phyloP scores from a whole-genome alignment of 2,797 vertebrate genomes.

The Poeciliopsis presidionis region DNA sequence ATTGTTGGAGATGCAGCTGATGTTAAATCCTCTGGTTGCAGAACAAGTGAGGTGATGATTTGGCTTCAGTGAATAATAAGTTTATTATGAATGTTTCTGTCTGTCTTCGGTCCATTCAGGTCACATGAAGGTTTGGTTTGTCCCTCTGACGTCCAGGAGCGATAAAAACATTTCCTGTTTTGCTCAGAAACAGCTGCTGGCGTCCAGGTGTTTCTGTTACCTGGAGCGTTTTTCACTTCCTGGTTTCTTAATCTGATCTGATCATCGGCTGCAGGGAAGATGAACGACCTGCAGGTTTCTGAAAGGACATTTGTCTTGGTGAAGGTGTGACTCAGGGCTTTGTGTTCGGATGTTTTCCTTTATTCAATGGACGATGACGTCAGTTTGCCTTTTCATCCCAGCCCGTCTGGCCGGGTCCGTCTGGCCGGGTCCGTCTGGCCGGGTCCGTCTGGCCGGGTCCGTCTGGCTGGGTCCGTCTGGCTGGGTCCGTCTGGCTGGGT shows the following conservation, averaged over 20 bases:
- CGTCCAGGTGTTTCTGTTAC: too few species aligned
- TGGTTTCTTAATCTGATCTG: not conserved
- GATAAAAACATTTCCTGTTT: not conserved
- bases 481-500: too few species aligned
- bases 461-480: not conserved
- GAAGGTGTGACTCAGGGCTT: slow-evolving; percentile 9
- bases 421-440: too few species aligned
- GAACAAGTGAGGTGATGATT: too few species aligned
- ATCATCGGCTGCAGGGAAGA: not conserved
- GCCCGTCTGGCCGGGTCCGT: not conserved
- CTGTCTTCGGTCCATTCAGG: too few species aligned
- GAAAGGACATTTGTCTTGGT: not conserved
- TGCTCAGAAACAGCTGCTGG: not conserved
- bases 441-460: not conserved
- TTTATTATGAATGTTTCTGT: too few species aligned
- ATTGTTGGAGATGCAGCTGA: too few species aligned
- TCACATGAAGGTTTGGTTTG: not conserved
- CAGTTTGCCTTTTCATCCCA: not conserved
- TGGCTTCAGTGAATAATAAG: too few species aligned
- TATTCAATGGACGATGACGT: not conserved
- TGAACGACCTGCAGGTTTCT: not conserved
- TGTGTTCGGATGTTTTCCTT: slow-evolving; percentile 9
- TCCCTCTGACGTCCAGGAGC: not conserved
- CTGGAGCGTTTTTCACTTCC: not conserved
- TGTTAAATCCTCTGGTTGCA: too few species aligned